Base-by-base conservation (phyloP, 1,140 invertebrate genomes). In the Panonychus citri region DNA sequence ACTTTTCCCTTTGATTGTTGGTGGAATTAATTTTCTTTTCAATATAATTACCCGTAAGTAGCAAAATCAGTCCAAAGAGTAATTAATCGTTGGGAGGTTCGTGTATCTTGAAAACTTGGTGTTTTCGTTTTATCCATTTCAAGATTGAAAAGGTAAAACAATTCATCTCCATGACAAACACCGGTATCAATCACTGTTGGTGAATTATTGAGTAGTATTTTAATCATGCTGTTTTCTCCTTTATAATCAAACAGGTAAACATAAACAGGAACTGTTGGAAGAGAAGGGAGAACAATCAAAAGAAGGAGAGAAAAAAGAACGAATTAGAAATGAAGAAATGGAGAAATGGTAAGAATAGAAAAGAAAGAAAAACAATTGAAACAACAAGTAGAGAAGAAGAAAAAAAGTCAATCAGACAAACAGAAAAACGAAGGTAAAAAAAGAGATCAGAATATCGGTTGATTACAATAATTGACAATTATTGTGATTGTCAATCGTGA, bases 161-260 rank as follows among this genome's bases (percentile, higher is more conserved):
- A 58, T 56, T 69, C 65, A 52, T 70, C 68, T 3, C 67, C 67
- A 51, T 70, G 68, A 26, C 67, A 68, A 37, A 69, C 66, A 13
- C 61, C 68, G 64, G 60, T 56, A 54, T 61, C 53, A 40, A 62
- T 55, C 17, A 61, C 49, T n/a, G 55, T 49, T 13, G 54, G 27
- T 15, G 46, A 53, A 24, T 57, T 54, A 37, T 65, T 64, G 25
- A 66, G 61, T 42, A 67, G 62, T n/a, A 69, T 53, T 42, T 66
- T 63, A 25, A 68, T 64, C 53, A 70, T 66, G 15, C 61, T 63
- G 49, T 70, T 64, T 43, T 63, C 56, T 26, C 68, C 68, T 50
- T 64, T 64, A 58, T 70, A 67, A 34, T 67, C 65, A 48, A 69
- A 65, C 5, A 64, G 55, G 53, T 67, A 70, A 54, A 64, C 62